phyloP scores from a whole-genome alignment of 2,113 vertebrate species.

The Puffinus mauretanicus region DNA sequence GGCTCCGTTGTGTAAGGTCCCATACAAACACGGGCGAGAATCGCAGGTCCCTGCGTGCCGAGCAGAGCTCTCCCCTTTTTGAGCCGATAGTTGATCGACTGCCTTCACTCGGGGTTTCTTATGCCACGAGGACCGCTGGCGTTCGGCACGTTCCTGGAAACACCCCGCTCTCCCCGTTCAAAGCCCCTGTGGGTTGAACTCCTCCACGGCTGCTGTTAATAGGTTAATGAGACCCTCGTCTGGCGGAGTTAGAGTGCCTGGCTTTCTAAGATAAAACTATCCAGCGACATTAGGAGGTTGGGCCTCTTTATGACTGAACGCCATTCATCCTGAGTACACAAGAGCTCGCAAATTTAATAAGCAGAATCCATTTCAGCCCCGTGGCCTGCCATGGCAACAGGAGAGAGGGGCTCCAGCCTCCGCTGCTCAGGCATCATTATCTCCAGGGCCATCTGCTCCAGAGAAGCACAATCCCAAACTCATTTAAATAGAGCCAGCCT shows the following conservation, averaged over 20 bases:
- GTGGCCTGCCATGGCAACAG: slow-evolving; percentile 81
- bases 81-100: fast-evolving
- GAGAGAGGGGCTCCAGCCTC: slow-evolving; percentile 76
- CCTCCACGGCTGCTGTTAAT: slow-evolving; percentile 60
- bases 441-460: slow-evolving; percentile 91
- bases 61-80: fast-evolving
- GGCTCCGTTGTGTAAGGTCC: background rate
- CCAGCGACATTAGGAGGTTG: slow-evolving; percentile 65
- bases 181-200: slow-evolving; percentile 28
- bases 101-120: background rate
- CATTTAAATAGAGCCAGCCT: slow-evolving; percentile 77
- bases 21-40: fast-evolving
- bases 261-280: slow-evolving; percentile 77
- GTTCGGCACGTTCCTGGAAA: slow-evolving; percentile 40
- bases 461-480: slow-evolving; percentile 83
- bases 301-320: slow-evolving; percentile 71
- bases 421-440: slow-evolving; percentile 88
- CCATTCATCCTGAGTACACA: slow-evolving; percentile 79
- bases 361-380: slow-evolving; percentile 79
- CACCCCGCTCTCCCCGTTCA: background rate
- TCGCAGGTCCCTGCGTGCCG: fast-evolving
- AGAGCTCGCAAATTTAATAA: slow-evolving; percentile 83
- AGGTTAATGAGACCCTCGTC: slow-evolving; percentile 66
- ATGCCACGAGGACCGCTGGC: fast-evolving
- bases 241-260: slow-evolving; percentile 70